Evolutionary conservation across 1,140 invertebrate genomes (phyloP), one percentile per base, ranked within the genome.

Genomic region (Drosophila ambigua): DNA sequence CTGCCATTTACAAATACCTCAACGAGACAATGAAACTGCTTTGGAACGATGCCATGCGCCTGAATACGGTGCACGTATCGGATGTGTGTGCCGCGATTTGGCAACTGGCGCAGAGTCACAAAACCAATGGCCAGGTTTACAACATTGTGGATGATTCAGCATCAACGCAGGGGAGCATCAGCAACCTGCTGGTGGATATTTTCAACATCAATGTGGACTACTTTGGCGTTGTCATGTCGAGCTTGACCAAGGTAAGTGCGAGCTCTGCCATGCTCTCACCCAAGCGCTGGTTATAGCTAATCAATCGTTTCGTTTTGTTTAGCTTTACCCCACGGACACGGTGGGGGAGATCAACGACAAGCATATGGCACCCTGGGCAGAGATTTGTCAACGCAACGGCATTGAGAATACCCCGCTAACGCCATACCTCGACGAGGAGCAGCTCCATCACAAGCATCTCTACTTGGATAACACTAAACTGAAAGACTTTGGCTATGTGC

Each of bases 281-380:
- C 35, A 45, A 45, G 15, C 23, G 5, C 20, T 8, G 8, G 23
- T 8, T 31, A 20, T 41, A 54, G 9, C 44, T 35, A 44, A 72
- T 51, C 16, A 59, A 72, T 44, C 16, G 26, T 6, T 26, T 54
- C 55, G 26, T 43, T 50, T 15, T 59, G 51, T 68, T 54, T 4
- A 85, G 85, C 84, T 88, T 9, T 88, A 84, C 78, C 84, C 84
- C 92, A 93, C 93, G n/a, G 93, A 94, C 23, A 95, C 97, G 26
- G 95, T 97, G 0, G 96, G 97, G 71, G 97, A 98, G 79, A 96
- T 97, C 0, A 98, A 98, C 92, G 97, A 98, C 90, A 98, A 98
- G 90, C 97, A 98, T 92, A 94, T 98, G 93, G 94, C 94, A 1
- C 97, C 97, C 7, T 98, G 97, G 97, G 97, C 97, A 5, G 95